A percentile compares a stretch with the other conserved stretches of the same genome.
Evolutionary conservation across 2,113 vertebrate species (phyloP).

Genomic region (Vombatus ursinus): DNA sequence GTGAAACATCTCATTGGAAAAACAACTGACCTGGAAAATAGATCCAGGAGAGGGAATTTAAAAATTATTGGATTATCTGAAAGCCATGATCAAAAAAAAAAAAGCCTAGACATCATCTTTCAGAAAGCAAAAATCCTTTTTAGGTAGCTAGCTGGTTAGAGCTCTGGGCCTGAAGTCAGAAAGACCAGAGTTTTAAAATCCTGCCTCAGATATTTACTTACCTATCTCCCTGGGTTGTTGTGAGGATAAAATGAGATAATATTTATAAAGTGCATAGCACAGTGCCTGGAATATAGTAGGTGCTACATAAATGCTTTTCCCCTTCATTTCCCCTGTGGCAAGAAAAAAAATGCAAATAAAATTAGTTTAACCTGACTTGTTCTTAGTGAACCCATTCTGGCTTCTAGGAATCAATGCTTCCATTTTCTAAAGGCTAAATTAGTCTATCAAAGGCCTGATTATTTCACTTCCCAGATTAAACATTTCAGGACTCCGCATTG

Average conservation of each 20-base stretch:
- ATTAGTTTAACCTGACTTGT: too few relatives aligned
- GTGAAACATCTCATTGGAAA: too few relatives aligned
- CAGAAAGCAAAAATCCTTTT: background rate
- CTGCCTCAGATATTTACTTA: background rate
- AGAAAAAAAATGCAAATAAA: too few relatives aligned
- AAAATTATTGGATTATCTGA: too few relatives aligned
- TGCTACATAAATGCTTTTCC: too few relatives aligned
- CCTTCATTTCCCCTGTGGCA: too few relatives aligned
- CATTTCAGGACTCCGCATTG: background rate
- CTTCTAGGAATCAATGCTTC: background rate
- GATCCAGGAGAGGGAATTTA: too few relatives aligned
- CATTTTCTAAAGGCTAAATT: background rate
- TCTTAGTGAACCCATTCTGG: too few relatives aligned
- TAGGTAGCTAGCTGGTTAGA: background rate
- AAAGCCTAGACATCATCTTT: too few relatives aligned
- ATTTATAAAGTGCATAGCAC: background rate
- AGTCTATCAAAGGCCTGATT: background rate
- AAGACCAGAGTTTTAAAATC: background rate
- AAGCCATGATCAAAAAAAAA: too few relatives aligned
- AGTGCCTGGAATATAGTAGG: background rate
- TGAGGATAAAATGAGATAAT: background rate
- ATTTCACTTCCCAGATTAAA: background rate
- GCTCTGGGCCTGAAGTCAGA: background rate
- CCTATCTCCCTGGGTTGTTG: background rate
- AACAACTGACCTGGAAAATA: too few relatives aligned